Conservation (phyloP, 2,797 vertebrate genomes). For the Anisognathus igniventris region DNA sequence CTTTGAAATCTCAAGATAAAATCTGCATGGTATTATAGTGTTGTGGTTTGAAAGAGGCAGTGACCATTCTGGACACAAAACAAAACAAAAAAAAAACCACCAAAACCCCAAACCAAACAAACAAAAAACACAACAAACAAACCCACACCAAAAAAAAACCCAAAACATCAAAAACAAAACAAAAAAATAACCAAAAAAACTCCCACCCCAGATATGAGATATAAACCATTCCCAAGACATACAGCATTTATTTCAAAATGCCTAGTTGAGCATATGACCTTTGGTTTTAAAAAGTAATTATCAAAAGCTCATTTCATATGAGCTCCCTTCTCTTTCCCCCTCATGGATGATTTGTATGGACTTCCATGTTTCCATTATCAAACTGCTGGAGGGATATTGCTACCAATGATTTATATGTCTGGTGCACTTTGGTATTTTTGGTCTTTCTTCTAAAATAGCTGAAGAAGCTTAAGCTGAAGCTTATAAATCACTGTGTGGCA, state of each 20-base stretch:
- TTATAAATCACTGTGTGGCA: constrained; percentile 38
- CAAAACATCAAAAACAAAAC: too few relatives aligned
- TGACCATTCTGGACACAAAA: neutral
- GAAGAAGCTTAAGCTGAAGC: neutral
- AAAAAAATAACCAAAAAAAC: too few relatives aligned
- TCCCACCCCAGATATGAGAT: neutral
- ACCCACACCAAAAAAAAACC: too few relatives aligned
- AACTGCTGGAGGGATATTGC: constrained; percentile 10
- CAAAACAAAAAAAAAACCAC: too few relatives aligned
- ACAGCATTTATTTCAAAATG: neutral
- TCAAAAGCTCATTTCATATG: neutral
- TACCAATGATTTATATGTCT: constrained; percentile 33
- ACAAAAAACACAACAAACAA: too few relatives aligned
- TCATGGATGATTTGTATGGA: constrained; percentile 15
- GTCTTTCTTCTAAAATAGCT: constrained; percentile 38
- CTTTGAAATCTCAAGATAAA: neutral
- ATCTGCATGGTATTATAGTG: neutral
- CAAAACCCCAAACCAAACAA: neutral
- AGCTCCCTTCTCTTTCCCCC: neutral
- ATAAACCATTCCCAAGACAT: neutral
- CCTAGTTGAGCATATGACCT: neutral
- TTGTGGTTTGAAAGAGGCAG: neutral
- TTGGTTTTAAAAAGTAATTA: constrained; percentile 9
- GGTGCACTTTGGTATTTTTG: neutral
- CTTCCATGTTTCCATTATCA: constrained; percentile 18